Conservation (phyloP, 2,113 vertebrate species). For the Pelvicachromis taeniatus region DNA sequence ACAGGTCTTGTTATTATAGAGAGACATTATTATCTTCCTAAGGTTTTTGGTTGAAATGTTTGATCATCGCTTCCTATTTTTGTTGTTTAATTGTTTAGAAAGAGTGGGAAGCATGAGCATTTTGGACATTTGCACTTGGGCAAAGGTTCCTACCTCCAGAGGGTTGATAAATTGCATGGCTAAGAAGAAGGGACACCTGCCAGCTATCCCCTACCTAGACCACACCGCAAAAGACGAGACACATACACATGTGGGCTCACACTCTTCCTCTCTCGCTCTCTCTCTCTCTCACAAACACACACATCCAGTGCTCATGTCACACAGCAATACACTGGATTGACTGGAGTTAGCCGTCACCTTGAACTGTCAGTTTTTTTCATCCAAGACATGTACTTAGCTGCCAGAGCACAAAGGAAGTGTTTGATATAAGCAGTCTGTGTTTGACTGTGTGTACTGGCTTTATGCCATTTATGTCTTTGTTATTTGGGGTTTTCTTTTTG, state of each 20-base stretch:
- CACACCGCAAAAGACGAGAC: constrained; percentile 19
- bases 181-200: constrained; percentile 73
- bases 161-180: constrained; percentile 73
- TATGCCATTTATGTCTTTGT: background rate
- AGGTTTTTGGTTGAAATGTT: background rate
- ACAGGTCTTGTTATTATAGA: background rate
- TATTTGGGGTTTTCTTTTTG: background rate
- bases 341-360: constrained; percentile 55
- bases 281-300: background rate
- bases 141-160: constrained; percentile 57
- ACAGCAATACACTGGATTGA: constrained; percentile 28
- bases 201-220: constrained; percentile 44
- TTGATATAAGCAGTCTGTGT: constrained; percentile 6
- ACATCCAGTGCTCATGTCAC: constrained; percentile 21
- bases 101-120: background rate
- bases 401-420: constrained; percentile 56
- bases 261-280: background rate
- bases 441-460: background rate
- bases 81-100: background rate
- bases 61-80: background rate
- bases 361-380: constrained; percentile 62
- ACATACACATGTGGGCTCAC: constrained; percentile 2
- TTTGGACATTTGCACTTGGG: constrained; percentile 32
- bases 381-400: constrained; percentile 44
- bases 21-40: background rate